phyloP scores from a whole-genome alignment of 2,113 vertebrate genomes.

The Elephas maximus region DNA sequence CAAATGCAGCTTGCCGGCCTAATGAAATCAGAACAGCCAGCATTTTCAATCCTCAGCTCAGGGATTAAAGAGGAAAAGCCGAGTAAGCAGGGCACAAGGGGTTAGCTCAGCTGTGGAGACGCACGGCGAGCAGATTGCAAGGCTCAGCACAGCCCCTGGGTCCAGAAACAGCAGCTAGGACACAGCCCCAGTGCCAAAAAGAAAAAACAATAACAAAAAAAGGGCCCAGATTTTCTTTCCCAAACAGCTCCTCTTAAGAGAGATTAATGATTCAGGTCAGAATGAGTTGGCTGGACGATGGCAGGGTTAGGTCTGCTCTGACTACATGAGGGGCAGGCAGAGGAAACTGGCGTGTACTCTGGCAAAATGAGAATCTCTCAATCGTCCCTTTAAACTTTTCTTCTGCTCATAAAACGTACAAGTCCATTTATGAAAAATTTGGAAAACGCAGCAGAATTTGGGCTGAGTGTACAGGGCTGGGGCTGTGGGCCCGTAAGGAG shows the following conservation, averaged over 20 bases:
- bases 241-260: neutral
- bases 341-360: neutral
- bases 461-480: neutral
- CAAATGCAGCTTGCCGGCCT: neutral
- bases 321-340: neutral
- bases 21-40: constrained; percentile 3
- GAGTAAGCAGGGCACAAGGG: neutral
- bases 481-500: neutral
- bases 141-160: rapidly evolving
- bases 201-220: too few relatives aligned
- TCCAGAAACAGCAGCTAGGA: neutral
- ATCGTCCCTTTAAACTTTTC: neutral
- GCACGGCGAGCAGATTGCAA: rapidly evolving
- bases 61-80: constrained; percentile 55
- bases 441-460: neutral
- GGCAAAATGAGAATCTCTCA: neutral
- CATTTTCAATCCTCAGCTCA: neutral
- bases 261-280: neutral
- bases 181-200: neutral
- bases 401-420: neutral
- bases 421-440: neutral
- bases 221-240: neutral
- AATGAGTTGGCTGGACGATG: neutral
- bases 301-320: rapidly evolving
- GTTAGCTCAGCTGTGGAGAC: neutral